phyloP scores from a whole-genome alignment of 1,140 invertebrate genomes.

The Caerostris extrusa region DNA sequence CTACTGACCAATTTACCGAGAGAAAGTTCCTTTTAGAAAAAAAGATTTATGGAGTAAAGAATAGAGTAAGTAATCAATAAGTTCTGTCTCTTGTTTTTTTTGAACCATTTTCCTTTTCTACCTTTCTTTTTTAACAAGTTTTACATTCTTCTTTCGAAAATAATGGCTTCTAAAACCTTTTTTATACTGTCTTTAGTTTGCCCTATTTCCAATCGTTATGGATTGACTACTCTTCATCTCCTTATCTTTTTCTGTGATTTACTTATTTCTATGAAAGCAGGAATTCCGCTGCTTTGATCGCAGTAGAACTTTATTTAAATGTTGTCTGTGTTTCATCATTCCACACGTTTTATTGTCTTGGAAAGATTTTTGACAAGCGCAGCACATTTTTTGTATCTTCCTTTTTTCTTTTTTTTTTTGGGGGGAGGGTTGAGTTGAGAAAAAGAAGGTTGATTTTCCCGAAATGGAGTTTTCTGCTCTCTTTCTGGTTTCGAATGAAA shows the following conservation, averaged over 20 bases:
- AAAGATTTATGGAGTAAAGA: neutral
- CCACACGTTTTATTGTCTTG: constrained; percentile 7
- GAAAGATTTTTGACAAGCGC: neutral
- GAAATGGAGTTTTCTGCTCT: constrained; percentile 1
- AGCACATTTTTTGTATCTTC: neutral
- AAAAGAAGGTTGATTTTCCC: neutral
- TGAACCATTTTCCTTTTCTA: constrained; percentile 28
- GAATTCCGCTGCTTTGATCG: neutral
- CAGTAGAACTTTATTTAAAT: constrained; percentile 22
- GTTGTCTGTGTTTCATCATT: constrained; percentile 15
- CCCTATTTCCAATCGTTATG: constrained; percentile 7
- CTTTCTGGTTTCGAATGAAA: neutral
- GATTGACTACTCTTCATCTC: constrained; percentile 21
- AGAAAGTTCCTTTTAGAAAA: constrained; percentile 33
- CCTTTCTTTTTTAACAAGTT: constrained; percentile 36
- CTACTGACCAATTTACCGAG: constrained; percentile 34
- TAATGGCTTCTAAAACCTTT: constrained; percentile 27
- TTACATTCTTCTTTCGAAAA: constrained; percentile 33
- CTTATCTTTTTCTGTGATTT: neutral
- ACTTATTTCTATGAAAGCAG: neutral
- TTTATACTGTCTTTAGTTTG: constrained; percentile 18
- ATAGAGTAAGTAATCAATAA: constrained; percentile 40
- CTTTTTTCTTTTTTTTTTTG: neutral
- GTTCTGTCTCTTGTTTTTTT: constrained; percentile 39
- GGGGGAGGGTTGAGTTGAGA: too few species aligned